Base-by-base conservation (phyloP, 2,113 vertebrate genomes). In the Coreoperca whiteheadi region DNA sequence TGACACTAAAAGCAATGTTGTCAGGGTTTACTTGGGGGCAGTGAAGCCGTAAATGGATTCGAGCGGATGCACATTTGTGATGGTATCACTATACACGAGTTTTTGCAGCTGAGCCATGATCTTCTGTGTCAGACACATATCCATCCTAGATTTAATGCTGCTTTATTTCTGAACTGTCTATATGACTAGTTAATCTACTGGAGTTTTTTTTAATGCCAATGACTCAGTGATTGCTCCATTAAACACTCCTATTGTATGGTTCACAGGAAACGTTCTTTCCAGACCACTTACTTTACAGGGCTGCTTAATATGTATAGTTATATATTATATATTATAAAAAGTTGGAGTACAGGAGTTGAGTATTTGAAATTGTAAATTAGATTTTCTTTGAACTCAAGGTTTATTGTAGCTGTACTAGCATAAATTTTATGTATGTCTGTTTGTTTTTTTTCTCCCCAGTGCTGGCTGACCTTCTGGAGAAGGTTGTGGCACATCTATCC, bases 391-490 rank as follows among this genome's bases (percentile, higher is more conserved):
- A 65, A 84, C 2, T n/a, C 23, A 20, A 53, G 25, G n/a, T 67
- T 70, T 64, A 32, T 63, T 48, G 34, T n/a, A 54, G 59, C 20
- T 53, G 12, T 67, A 15, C 10, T 10, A 3, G 20, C 10, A 53
- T 43, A 41, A 2, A 50, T 73, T 72, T 61, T 23, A 9, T 67
- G 41, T 61, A 4, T 30, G 4, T 30, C 5, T 60, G 43, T n/a
- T 1, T 82, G 59, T 74, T 66, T 81, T 66, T 81, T 75, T 60
- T 77, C 15, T 75, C 91, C 92, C 23, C 93, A 99, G 98, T 94
- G 89, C 90, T 98, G 91, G 94, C 93, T 80, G 96, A 98, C 91
- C 95, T 99, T 88, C 95, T 98, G 91, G 96, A 98, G 91, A 96
- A 90, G 59, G 95, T 96, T 2, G 96, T 98, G 77, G 86, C 90